Evolutionary conservation across 2,888 invertebrate species (phyloP).

Genomic region (Atrina japonica): DNA sequence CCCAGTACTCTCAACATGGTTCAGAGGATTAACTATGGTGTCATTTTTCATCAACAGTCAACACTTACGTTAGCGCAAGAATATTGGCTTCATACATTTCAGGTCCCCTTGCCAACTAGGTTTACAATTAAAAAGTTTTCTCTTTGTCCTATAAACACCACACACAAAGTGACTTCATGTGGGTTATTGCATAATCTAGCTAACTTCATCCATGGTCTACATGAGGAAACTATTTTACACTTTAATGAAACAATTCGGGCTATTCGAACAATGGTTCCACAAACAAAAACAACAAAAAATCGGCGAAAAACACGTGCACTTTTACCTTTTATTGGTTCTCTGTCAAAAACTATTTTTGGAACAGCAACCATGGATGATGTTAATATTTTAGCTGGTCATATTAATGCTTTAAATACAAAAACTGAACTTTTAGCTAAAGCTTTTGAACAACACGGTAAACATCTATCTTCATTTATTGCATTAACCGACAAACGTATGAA

Average conservation of each 20-base stretch:
- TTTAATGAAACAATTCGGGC: slow-evolving; percentile 3
- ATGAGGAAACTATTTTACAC: neutral
- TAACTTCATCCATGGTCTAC: slow-evolving; percentile 3
- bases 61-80: slow-evolving; percentile 14
- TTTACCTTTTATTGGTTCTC: slow-evolving; percentile 16
- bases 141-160: neutral
- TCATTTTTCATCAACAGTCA: slow-evolving; percentile 7
- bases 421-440: slow-evolving; percentile 2
- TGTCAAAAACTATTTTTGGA: slow-evolving; percentile 17
- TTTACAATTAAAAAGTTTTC: slow-evolving; percentile 2
- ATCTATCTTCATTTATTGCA: slow-evolving; percentile 7
- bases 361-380: slow-evolving; percentile 21
- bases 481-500: neutral
- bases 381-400: slow-evolving; percentile 12
- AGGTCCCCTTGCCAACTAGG: slow-evolving; percentile 15
- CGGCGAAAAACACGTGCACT: neutral
- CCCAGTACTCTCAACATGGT: neutral
- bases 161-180: neutral
- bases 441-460: slow-evolving; percentile 11
- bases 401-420: slow-evolving; percentile 5
- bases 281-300: neutral
- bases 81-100: slow-evolving; percentile 31
- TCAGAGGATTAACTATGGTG: slow-evolving; percentile 24
- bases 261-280: slow-evolving; percentile 7
- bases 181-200: neutral